A percentile compares a stretch with the other conserved stretches of the same genome.
These are phyloP conservation scores for Channallabes apus DNA, from an alignment of 2,797 vertebrate genomes.

Conservation along the genomic window DNA sequence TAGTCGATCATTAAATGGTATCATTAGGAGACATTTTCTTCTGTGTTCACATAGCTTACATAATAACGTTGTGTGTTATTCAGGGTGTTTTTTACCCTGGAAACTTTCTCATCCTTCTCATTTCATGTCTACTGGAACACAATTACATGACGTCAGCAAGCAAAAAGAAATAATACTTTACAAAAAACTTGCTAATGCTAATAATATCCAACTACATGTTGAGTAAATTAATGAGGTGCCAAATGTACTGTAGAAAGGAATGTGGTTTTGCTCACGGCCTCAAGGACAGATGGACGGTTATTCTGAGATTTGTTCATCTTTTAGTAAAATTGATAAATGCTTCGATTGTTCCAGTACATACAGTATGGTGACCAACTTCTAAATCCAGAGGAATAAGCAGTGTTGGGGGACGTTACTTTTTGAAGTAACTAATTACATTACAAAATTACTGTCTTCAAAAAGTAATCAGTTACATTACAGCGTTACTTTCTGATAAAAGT, in stretches of 20 bases:
- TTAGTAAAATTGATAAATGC: no score
- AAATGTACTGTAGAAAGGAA: neutral
- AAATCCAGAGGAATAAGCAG: neutral
- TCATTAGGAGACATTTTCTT: slow-evolving; percentile 44
- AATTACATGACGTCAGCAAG: slow-evolving; percentile 2
- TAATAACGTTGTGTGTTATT: slow-evolving; percentile 42
- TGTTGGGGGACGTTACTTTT: no score
- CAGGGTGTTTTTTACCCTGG: neutral
- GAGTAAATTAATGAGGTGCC: neutral
- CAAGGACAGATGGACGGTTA: neutral
- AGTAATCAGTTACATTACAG: no score
- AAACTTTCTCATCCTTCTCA: neutral
- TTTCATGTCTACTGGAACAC: slow-evolving; percentile 7
- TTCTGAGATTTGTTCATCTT: neutral
- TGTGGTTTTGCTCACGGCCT: neutral
- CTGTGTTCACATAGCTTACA: slow-evolving; percentile 23
- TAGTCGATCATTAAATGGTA: slow-evolving; percentile 49
- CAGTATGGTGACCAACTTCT: no score
- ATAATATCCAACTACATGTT: neutral
- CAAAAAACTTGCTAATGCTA: neutral
- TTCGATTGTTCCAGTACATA: neutral
- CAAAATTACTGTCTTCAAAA: no score
- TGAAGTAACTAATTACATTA: no score
- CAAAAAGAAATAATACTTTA: slow-evolving; percentile 10
- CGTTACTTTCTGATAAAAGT: no score